Conservation (phyloP, 2,888 invertebrate genomes). For the Drosophila paucipuncta region DNA sequence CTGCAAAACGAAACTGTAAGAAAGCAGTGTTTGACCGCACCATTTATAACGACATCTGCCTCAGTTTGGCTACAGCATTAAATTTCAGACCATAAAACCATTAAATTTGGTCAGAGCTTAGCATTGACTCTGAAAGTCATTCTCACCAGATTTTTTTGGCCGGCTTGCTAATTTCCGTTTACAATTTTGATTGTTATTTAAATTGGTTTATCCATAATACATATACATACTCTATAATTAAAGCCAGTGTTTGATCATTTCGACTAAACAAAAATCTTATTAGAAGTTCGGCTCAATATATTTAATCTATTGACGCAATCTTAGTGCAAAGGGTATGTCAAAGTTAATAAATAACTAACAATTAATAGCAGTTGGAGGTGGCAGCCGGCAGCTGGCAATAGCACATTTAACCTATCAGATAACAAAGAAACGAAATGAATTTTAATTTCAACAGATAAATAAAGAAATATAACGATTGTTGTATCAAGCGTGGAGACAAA, state of each 20-base stretch:
- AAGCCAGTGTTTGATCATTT: not conserved
- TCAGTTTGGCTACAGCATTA: conserved; percentile 47
- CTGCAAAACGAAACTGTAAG: conserved; percentile 68
- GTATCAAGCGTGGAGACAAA: conserved; percentile 11
- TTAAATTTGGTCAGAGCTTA: conserved; percentile 45
- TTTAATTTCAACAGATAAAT: conserved; percentile 26
- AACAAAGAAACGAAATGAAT: conserved; percentile 26
- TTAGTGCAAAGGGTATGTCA: conserved; percentile 12
- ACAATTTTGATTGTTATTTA: conserved; percentile 75
- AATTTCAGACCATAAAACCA: conserved; percentile 56
- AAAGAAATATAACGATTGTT: conserved; percentile 2
- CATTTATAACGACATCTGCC: conserved; percentile 61
- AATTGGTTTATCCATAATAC: conserved; percentile 45
- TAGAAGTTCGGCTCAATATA: not conserved
- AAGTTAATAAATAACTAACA: conserved; percentile 14
- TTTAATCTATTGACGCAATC: no score
- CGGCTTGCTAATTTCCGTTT: conserved; percentile 71
- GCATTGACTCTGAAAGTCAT: conserved; percentile 44
- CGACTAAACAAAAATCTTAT: not conserved
- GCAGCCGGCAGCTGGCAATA: conserved; percentile 5
- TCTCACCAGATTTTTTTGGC: conserved; percentile 30
- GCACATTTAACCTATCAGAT: conserved; percentile 44
- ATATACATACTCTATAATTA: conserved; percentile 20
- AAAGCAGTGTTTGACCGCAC: conserved; percentile 29
- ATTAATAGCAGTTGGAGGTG: conserved; percentile 44